Evolutionary conservation across 2,113 vertebrate genomes (phyloP).

Genomic region (Centropus bengalensis): DNA sequence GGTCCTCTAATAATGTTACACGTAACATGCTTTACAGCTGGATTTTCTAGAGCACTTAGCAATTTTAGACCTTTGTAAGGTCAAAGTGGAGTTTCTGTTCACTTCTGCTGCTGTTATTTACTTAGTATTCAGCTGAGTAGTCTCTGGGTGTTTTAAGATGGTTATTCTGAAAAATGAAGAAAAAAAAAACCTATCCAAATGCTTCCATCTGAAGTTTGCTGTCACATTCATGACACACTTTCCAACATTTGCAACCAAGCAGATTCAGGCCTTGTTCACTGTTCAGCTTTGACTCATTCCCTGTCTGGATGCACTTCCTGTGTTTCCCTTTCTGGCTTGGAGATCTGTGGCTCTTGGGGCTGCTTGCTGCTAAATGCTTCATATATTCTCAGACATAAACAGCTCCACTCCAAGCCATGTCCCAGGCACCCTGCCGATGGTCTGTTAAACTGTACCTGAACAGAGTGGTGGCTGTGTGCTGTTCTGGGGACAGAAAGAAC

Average conservation of each 20-base stretch:
- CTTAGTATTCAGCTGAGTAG: not conserved
- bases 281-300: not conserved
- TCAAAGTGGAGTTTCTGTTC: not conserved
- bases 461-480: accelerated
- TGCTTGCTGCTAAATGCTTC: not conserved
- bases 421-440: accelerated
- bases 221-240: not conserved
- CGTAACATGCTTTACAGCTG: not conserved
- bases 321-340: not conserved
- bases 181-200: not conserved
- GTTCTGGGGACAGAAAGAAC: not conserved
- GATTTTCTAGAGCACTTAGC: not conserved
- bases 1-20: not conserved
- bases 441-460: not conserved
- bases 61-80: not conserved
- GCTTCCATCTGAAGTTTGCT: not conserved
- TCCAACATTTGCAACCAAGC: not conserved
- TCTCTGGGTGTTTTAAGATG: not conserved
- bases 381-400: not conserved
- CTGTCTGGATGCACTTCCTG: not conserved
- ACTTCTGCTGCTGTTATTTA: not conserved
- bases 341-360: not conserved
- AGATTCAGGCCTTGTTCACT: not conserved
- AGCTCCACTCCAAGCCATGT: not conserved
- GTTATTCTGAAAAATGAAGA: not conserved